phyloP scores from a whole-genome alignment of 2,888 invertebrate genomes.

The Mellilla xanthometata region DNA sequence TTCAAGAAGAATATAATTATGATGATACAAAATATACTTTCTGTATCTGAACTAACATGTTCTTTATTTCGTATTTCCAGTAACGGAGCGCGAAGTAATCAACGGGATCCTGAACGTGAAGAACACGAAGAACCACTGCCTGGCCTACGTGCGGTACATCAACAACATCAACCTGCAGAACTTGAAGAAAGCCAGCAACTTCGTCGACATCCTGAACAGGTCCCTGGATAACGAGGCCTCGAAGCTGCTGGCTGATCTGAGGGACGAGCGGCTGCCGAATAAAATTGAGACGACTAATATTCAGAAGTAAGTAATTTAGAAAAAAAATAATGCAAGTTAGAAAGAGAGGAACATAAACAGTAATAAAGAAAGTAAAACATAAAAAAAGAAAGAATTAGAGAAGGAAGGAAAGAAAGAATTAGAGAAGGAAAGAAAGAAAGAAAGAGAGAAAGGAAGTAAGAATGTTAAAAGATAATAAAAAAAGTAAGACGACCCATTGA shows the following conservation, averaged over 20 bases:
- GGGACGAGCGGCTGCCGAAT: constrained; percentile 94
- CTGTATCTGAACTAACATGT: not conserved
- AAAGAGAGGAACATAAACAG: too few relatives aligned
- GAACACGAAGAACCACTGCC: constrained; percentile 96
- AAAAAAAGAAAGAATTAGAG: too few relatives aligned
- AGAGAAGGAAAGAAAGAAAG: too few relatives aligned
- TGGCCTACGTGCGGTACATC: constrained; percentile 97
- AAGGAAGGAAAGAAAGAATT: too few relatives aligned
- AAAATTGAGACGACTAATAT: constrained; percentile 95
- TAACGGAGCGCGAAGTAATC: constrained; percentile 98
- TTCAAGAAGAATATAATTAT: too few relatives aligned
- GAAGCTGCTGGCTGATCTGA: constrained; percentile 91
- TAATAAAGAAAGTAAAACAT: too few relatives aligned
- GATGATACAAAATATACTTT: not conserved
- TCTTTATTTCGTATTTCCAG: constrained; percentile 75
- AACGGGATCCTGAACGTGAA: constrained; percentile 96
- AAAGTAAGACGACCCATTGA: too few relatives aligned
- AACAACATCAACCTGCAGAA: constrained; percentile 98
- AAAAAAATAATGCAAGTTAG: too few relatives aligned
- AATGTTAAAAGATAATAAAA: too few relatives aligned
- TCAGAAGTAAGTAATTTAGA: constrained; percentile 92
- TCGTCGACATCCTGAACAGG: constrained; percentile 96
- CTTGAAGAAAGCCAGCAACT: constrained; percentile 95
- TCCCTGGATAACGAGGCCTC: constrained; percentile 97
- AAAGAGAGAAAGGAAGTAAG: too few relatives aligned